Conservation (phyloP, 2,113 vertebrate species). For the Puntigrus tetrazona region DNA sequence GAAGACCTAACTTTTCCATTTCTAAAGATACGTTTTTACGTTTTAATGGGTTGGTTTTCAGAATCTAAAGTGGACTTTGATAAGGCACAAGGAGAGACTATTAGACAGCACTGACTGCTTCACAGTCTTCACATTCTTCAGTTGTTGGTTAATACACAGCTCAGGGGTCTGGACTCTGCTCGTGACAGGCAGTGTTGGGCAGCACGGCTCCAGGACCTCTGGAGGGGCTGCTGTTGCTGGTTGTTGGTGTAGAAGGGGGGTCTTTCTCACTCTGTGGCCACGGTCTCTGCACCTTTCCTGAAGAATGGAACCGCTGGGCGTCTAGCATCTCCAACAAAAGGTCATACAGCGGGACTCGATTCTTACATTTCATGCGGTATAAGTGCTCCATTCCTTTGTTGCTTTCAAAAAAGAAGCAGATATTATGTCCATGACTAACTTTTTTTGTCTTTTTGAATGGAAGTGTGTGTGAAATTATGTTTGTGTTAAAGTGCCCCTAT, state of each 20-base stretch:
- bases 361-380: slow-evolving; percentile 98
- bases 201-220: not conserved
- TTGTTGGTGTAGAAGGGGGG: slow-evolving; percentile 29
- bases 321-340: slow-evolving; percentile 97
- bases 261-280: slow-evolving; percentile 53
- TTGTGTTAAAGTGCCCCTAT: too few species aligned
- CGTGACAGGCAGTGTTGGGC: not conserved
- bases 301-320: slow-evolving; percentile 83
- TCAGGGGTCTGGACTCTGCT: slow-evolving; percentile 38
- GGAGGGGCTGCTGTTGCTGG: slow-evolving; percentile 21
- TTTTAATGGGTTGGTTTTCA: not conserved
- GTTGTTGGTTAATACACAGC: not conserved
- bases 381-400: slow-evolving; percentile 99
- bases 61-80: not conserved
- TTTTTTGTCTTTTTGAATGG: not conserved
- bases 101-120: not conserved
- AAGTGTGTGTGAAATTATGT: not conserved
- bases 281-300: slow-evolving; percentile 56
- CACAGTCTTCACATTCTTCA: not conserved
- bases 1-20: not conserved
- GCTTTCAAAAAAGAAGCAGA: slow-evolving; percentile 67
- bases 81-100: slow-evolving; percentile 7
- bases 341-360: slow-evolving; percentile 93
- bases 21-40: not conserved
- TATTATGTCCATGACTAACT: not conserved